A percentile compares a stretch with the other conserved stretches of the same genome.
These are phyloP conservation scores for Hoplias malabaricus DNA, from an alignment of 2,113 vertebrate genomes.

Conservation along the genomic window DNA sequence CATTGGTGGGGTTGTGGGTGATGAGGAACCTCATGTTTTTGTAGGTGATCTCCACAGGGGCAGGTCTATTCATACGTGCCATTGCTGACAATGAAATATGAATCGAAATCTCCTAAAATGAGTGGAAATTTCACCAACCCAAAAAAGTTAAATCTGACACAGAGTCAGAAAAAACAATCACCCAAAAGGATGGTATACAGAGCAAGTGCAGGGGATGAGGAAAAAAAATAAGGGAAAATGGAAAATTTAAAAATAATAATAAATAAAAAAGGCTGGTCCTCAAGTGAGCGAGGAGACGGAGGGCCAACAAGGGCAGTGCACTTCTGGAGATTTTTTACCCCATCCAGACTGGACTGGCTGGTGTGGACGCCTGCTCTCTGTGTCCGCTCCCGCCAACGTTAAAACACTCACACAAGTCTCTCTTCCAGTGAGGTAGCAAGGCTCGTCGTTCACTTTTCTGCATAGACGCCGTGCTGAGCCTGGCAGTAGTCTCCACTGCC, in stretches of 20 bases:
- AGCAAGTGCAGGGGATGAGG: constrained; percentile 52
- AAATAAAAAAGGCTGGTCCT: constrained; percentile 90
- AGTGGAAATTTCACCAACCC: constrained; percentile 61
- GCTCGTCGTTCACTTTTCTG: constrained; percentile 98
- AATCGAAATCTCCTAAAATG: constrained; percentile 72
- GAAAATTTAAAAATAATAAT: constrained; percentile 65
- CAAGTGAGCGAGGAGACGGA: constrained; percentile 84
- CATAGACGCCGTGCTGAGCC: constrained; percentile 99
- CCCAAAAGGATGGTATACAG: constrained; percentile 13
- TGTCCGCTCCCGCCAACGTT: constrained; percentile 71
- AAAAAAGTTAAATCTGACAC: constrained; percentile 39
- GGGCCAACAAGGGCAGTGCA: constrained; percentile 90
- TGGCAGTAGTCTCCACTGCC: constrained; percentile 99
- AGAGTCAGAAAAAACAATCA: constrained; percentile 37
- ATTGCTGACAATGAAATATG: constrained; percentile 75
- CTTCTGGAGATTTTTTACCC: constrained; percentile 89
- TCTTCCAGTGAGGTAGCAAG: constrained; percentile 84
- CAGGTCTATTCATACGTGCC: constrained; percentile 99
- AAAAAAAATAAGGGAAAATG: constrained; percentile 66
- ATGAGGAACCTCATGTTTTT: constrained; percentile 99
- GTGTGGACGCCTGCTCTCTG: constrained; percentile 82
- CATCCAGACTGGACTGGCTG: constrained; percentile 93
- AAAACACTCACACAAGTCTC: constrained; percentile 80
- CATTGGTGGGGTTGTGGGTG: constrained; percentile 99
- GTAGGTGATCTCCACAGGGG: constrained; percentile 99